Conservation (phyloP, 2,888 invertebrate genomes). For the Sepiola atlantica region DNA sequence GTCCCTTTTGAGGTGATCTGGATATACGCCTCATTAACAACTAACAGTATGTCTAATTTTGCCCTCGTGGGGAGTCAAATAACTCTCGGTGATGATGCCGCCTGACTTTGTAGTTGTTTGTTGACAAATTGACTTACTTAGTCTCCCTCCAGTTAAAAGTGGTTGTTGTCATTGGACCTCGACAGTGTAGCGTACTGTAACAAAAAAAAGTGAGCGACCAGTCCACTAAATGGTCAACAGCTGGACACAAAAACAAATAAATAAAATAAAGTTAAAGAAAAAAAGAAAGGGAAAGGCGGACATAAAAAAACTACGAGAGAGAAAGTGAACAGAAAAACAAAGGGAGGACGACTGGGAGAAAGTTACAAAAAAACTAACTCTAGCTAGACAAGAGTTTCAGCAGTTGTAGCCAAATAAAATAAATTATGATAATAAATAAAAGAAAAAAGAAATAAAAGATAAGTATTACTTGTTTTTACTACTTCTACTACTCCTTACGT, state of each 20-base stretch:
- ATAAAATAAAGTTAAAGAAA: not conserved
- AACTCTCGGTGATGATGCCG: too few species aligned
- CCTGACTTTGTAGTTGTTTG: too few species aligned
- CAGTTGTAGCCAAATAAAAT: not conserved
- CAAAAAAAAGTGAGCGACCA: not conserved
- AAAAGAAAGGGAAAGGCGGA: not conserved
- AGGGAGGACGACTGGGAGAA: not conserved
- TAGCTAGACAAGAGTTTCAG: not conserved
- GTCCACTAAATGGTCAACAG: not conserved
- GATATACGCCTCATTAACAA: too few species aligned
- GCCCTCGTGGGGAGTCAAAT: too few species aligned
- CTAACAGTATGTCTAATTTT: too few species aligned
- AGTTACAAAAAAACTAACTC: not conserved
- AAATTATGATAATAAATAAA: not conserved
- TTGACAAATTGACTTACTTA: too few species aligned
- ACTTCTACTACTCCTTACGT: not conserved
- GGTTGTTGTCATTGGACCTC: not conserved
- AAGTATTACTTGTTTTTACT: not conserved
- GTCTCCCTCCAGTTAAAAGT: not conserved
- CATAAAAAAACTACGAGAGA: too few species aligned
- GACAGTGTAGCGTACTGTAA: not conserved
- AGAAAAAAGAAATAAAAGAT: not conserved
- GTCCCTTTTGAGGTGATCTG: too few species aligned
- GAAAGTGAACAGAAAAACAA: not conserved
- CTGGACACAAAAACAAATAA: not conserved